Percentiles rank a stretch among this genome's conserved stretches.
These are phyloP conservation scores for Charaxes varanes DNA, from an alignment of 1,140 invertebrate genomes.

Conservation along the genomic window DNA sequence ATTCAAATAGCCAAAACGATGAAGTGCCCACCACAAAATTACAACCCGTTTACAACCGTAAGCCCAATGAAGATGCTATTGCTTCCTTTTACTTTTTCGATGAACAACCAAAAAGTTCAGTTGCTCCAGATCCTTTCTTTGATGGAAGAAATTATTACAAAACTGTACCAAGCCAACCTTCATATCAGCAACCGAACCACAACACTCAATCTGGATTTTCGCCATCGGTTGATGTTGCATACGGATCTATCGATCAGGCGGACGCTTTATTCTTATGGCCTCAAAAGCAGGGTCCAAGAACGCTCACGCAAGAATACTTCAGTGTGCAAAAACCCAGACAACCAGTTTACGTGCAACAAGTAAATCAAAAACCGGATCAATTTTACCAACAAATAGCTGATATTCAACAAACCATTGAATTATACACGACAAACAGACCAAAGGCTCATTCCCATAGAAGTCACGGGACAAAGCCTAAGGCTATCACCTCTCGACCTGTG, in stretches of 20 bases:
- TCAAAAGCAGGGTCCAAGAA: slow-evolving; percentile 69
- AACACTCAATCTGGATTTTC: slow-evolving; percentile 47
- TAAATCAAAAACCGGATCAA: slow-evolving; percentile 53
- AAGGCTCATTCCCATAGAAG: slow-evolving; percentile 57
- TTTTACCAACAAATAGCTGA: slow-evolving; percentile 74
- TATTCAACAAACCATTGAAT: slow-evolving; percentile 73
- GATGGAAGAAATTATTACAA: slow-evolving; percentile 70
- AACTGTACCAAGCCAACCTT: slow-evolving; percentile 46
- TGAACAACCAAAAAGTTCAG: slow-evolving; percentile 67
- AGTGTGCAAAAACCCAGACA: slow-evolving; percentile 67
- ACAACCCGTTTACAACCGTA: slow-evolving; percentile 63
- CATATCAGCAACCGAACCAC: slow-evolving; percentile 32
- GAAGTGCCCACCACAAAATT: slow-evolving; percentile 70
- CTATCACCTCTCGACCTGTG: slow-evolving; percentile 51
- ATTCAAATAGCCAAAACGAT: slow-evolving; percentile 74
- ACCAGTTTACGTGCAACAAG: slow-evolving; percentile 49
- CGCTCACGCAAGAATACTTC: slow-evolving; percentile 69
- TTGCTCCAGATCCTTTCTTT: slow-evolving; percentile 49
- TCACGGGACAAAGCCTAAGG: slow-evolving; percentile 54
- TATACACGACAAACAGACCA: slow-evolving; percentile 69
- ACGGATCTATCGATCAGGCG: slow-evolving; percentile 61
- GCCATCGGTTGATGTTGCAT: slow-evolving; percentile 57
- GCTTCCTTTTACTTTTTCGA: slow-evolving; percentile 77
- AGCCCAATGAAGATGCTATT: slow-evolving; percentile 64
- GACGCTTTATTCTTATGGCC: slow-evolving; percentile 66